phyloP scores from a whole-genome alignment of 1,140 invertebrate genomes.

The Archivesica marissinica region DNA sequence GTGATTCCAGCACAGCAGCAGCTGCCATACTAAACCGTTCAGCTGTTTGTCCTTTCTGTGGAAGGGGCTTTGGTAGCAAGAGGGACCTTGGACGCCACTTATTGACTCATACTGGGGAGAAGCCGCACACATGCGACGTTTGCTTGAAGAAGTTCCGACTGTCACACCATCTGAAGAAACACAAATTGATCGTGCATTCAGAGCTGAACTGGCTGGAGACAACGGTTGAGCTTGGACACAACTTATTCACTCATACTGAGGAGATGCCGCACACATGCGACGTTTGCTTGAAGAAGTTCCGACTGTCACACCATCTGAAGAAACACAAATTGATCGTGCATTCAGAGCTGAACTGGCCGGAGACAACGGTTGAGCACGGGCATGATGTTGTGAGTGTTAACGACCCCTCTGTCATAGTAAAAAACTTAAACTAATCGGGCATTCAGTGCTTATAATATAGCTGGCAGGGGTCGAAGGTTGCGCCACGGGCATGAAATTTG shows the following conservation, averaged over 20 bases:
- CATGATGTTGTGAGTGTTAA: too few relatives aligned
- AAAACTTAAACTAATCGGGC: too few relatives aligned
- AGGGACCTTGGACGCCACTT: not conserved
- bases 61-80: slow-evolving; percentile 13
- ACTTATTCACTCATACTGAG: slow-evolving; percentile 16
- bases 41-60: not conserved
- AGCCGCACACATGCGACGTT: not conserved
- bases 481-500: too few relatives aligned
- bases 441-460: too few relatives aligned
- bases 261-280: slow-evolving; percentile 6
- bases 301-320: not conserved
- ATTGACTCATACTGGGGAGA: slow-evolving; percentile 26
- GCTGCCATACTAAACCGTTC: too few relatives aligned
- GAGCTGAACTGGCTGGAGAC: too few relatives aligned
- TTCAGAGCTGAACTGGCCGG: too few relatives aligned
- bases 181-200: slow-evolving; percentile 23
- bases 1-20: too few relatives aligned
- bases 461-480: too few relatives aligned
- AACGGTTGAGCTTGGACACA: not conserved
- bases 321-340: slow-evolving; percentile 32
- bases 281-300: not conserved
- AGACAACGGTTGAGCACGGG: too few relatives aligned
- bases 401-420: too few relatives aligned
- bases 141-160: not conserved
- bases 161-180: not conserved